Percentiles rank a stretch among this genome's conserved stretches.
phyloP scores from a whole-genome alignment of 30 jellyfish, hydroid and myxozoan genomes.

The Cassiopea xamachana region DNA sequence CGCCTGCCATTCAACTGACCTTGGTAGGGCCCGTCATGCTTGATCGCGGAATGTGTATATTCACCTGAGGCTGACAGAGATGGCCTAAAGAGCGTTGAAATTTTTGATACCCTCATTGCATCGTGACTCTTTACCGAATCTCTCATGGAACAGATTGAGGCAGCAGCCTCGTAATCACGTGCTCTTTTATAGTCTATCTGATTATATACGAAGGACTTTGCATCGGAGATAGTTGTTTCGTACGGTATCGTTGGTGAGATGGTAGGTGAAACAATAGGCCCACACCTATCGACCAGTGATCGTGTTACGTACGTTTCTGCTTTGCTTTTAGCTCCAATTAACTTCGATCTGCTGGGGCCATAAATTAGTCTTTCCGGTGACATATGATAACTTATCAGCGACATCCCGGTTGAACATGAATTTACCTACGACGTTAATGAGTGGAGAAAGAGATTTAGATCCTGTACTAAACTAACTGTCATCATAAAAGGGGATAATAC shows the following conservation, averaged over 20 bases:
- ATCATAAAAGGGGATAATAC: too few species aligned
- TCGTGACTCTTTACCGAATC: constrained; percentile 47
- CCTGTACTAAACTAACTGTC: too few species aligned
- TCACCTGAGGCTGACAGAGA: constrained; percentile 19
- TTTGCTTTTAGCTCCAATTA: constrained; percentile 1
- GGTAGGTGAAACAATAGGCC: constrained; percentile 71
- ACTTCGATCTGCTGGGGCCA: not conserved
- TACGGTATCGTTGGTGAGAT: constrained; percentile 54
- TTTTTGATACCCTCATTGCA: constrained; percentile 56
- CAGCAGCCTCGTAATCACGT: constrained; percentile 73
- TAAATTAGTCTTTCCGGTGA: constrained; percentile 38
- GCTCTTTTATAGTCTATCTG: constrained; percentile 37
- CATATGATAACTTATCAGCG: constrained; percentile 22
- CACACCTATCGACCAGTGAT: constrained; percentile 54
- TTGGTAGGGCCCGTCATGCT: constrained; percentile 15
- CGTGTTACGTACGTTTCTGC: constrained; percentile 67
- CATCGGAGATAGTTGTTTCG: constrained; percentile 2
- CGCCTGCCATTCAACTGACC: not conserved
- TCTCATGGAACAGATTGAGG: constrained; percentile 63
- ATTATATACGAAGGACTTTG: not conserved
- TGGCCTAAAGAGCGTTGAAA: constrained; percentile 40
- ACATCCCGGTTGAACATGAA: constrained; percentile 31
- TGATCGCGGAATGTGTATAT: not conserved
- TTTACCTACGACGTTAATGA: not conserved
- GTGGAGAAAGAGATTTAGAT: not conserved